These are phyloP conservation scores for Trichomycterus rosablanca DNA, from an alignment of 2,113 vertebrate genomes.

Conservation along the genomic window DNA sequence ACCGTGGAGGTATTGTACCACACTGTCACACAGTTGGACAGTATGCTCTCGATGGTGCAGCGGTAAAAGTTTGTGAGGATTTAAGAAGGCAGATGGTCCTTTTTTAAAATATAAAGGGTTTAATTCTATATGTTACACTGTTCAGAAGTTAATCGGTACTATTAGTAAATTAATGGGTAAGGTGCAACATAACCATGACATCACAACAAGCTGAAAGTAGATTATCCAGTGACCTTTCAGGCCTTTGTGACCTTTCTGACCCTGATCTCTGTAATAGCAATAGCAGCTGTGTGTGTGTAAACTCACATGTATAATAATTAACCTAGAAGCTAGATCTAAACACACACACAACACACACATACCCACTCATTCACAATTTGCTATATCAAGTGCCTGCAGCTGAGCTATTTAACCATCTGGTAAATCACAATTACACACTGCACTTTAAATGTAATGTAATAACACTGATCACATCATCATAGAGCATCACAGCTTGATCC, in stretches of 20 bases:
- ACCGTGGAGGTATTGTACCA: too few species aligned
- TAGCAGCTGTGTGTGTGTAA: conserved; percentile 1
- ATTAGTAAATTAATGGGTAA: too few species aligned
- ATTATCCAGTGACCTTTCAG: conserved; percentile 7
- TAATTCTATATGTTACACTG: too few species aligned
- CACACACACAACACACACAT: not conserved
- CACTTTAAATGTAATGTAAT: conserved; percentile 8
- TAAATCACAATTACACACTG: conserved; percentile 2
- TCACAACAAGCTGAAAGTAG: conserved; percentile 4
- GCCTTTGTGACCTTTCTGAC: conserved; percentile 14
- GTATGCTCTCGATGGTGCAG: too few species aligned
- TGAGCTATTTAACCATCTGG: conserved; percentile 23
- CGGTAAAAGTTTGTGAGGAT: too few species aligned
- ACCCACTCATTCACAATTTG: conserved; percentile 4
- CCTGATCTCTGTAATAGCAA: not conserved
- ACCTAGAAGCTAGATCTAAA: not conserved
- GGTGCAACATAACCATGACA: not conserved
- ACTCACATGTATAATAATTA: conserved; percentile 1
- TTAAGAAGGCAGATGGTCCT: too few species aligned
- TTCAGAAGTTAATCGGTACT: too few species aligned
- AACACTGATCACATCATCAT: conserved; percentile 19
- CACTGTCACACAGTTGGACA: too few species aligned
- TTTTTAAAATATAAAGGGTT: too few species aligned
- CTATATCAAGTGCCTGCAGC: conserved; percentile 13
- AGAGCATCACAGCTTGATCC: not conserved